Base-by-base conservation (phyloP, 2,888 invertebrate species). In the Diarsia brunnea region DNA sequence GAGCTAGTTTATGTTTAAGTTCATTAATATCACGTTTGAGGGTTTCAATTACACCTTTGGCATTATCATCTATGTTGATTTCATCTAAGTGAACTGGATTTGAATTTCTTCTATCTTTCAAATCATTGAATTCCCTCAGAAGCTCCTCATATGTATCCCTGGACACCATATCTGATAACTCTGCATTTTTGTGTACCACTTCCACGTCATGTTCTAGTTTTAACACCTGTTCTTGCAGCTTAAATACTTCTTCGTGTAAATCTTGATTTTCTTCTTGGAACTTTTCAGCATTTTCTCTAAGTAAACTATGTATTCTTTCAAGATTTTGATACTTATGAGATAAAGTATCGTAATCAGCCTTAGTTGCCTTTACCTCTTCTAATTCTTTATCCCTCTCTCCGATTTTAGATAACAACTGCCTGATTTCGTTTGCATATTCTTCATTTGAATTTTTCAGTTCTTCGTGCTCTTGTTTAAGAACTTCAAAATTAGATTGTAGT, bases 231-330 rank as follows among this genome's bases (percentile, higher is more conserved):
- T 97, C 97, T 88, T 96, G 96, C 74, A 97, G 86, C 86, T 95
- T 96, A 78, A 96, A 96, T 1, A 96, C 92, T 88, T 96, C 97
- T 92, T 97, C 96, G 60, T 97, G 95, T 70, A 97, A 88, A n/a
- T 96, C 95, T 87, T 96, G 95, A 87, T 97, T 97, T 87, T 97
- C 97, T 90, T 97, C 97, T 90, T 97, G 96, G 82, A 96, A 96
- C 79, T 96, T 96, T 78, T 96, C 97, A 49, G 95, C 95, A 63
- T 96, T 96, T 88, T 96, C 96, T 83, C 93, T 94, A 64, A 97
- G 84, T 19, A 96, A 81, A 64, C 94, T 90, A 78, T 97, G 94
- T 76, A 97, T 92, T 71, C 93, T 95, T 89, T 97, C 96, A 55
- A 97, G 90, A 89, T 95, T 96, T 81, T 95, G 94, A 91, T 96